Base-by-base conservation (phyloP, 1,140 invertebrate species). In the Drosophila albomicans region DNA sequence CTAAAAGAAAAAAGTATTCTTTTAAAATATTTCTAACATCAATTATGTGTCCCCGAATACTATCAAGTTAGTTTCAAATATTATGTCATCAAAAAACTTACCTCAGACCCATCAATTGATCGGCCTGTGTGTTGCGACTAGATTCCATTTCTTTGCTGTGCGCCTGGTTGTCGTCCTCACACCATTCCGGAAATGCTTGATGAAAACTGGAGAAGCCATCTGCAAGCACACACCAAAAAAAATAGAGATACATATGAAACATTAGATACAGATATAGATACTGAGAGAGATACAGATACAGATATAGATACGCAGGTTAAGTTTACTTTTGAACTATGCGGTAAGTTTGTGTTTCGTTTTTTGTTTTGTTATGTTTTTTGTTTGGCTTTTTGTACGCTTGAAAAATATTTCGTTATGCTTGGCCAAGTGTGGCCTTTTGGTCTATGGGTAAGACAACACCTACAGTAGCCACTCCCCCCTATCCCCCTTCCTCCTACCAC, bases 181-280 rank as follows among this genome's bases (percentile, higher is more conserved):
- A 98, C 96, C 97, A 98, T 92, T 98, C 97, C 28, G 97, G 97
- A 93, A 96, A 98, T 49, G 95, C 94, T 74, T 95, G 94, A 78
- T 95, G 95, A 93, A 98, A 99, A 87, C 95, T 94, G 64, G 94
- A 93, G 86, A 98, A 98, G 62, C 97, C 97, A 93, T 97, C 98
- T 98, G 94, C 20, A 94, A 95, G 5, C 20, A 5, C 6, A 38
- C 35, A 38, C 6, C 64, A 0, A 32, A 46, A 30, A 43, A 57
- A 5, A 41, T 25, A 4, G n/a, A 20, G 11, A 62, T 43, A 57
- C 28, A 51, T 57, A 28, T 48, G 65, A 70, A 77, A 82, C 51
- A 73, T 74, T 68, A 58, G 67, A 72, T 61, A 73, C 38, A 79
- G 73, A 61, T 65, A 59, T 45, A 61, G 45, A 72, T 80, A 73